These are phyloP conservation scores for Thyatira batis DNA, from an alignment of 2,888 invertebrate species.

Conservation along the genomic window DNA sequence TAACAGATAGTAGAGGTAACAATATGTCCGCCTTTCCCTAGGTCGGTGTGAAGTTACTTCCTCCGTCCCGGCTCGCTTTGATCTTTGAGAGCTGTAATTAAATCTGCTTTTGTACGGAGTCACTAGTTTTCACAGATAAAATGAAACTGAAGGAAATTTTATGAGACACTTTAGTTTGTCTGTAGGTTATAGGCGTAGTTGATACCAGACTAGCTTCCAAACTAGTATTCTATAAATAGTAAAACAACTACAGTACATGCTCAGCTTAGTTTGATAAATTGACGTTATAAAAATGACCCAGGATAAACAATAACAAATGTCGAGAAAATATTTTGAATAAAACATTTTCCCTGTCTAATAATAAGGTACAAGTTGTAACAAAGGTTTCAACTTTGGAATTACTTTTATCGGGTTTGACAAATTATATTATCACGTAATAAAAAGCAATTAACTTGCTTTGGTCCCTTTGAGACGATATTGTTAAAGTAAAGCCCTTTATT, in stretches of 20 bases:
- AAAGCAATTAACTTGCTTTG: neutral
- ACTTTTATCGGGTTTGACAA: constrained; percentile 2
- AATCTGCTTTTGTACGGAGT: constrained; percentile 45
- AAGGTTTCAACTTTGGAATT: neutral
- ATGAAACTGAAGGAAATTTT: constrained; percentile 15
- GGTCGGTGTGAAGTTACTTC: constrained; percentile 45
- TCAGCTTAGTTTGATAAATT: constrained; percentile 3
- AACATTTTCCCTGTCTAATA: neutral
- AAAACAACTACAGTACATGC: no score
- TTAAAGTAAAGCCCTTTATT: neutral
- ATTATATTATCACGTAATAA: neutral
- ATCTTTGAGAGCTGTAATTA: constrained; percentile 54
- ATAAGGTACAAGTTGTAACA: neutral
- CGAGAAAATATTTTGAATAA: no score
- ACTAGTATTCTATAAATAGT: constrained; percentile 1
- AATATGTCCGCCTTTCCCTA: constrained; percentile 29
- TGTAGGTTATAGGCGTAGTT: neutral
- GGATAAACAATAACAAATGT: neutral
- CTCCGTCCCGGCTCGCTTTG: constrained; percentile 37
- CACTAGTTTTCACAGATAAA: constrained; percentile 31
- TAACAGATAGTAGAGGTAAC: constrained; percentile 5
- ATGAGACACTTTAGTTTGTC: neutral
- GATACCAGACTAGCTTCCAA: neutral
- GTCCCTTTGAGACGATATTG: neutral
- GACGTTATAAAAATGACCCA: constrained; percentile 3